Conservation (phyloP, 2,888 invertebrate genomes). For the Steinernema scapterisci region DNA sequence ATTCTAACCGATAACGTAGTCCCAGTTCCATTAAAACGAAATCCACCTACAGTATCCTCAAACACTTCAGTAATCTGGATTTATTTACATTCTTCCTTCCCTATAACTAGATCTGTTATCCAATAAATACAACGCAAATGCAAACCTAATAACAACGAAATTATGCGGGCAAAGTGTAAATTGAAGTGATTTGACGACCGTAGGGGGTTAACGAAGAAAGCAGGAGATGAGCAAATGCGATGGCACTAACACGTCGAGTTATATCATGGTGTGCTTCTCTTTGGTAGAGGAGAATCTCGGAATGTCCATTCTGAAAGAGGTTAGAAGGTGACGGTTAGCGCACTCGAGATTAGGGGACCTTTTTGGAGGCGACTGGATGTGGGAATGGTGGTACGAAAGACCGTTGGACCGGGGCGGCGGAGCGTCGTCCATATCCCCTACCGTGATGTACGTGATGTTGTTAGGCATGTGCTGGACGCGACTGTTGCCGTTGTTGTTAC, state of each 20-base stretch:
- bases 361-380: constrained; percentile 6
- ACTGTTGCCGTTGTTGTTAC: constrained; percentile 16
- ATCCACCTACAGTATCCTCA: not conserved
- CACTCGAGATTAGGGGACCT: not conserved
- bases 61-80: not conserved
- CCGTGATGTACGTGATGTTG: constrained; percentile 57
- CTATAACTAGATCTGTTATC: not conserved
- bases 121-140: constrained; percentile 19
- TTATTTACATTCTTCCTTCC: not conserved
- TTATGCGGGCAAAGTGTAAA: constrained; percentile 8
- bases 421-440: constrained; percentile 47
- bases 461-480: constrained; percentile 48
- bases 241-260: constrained; percentile 21
- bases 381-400: constrained; percentile 19
- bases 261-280: constrained; percentile 28
- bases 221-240: constrained; percentile 21
- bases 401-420: constrained; percentile 16
- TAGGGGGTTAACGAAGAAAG: not conserved
- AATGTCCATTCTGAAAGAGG: constrained; percentile 1
- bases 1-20: no score
- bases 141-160: constrained; percentile 11
- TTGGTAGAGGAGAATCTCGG: constrained; percentile 31
- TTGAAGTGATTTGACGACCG: not conserved
- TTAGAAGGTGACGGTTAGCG: not conserved
- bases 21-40: no score